Base-by-base conservation (phyloP, 2,113 vertebrate genomes). In the Ciconia maguari region DNA sequence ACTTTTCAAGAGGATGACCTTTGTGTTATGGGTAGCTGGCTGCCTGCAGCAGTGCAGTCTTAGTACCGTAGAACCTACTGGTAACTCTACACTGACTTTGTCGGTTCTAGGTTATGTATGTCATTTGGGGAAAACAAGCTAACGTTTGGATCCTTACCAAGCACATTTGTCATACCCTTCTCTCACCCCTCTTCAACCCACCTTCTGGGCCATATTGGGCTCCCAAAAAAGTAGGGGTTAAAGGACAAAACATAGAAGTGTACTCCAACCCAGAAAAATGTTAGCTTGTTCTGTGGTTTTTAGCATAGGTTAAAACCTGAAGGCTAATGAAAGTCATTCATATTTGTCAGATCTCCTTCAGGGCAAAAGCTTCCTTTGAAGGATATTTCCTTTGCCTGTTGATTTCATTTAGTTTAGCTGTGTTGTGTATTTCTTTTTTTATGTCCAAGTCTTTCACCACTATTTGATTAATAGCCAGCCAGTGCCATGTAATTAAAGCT, bases 11-110 rank as follows among this genome's bases (percentile, higher is more conserved):
- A 60, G 8, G 20, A 24, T 64, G 57, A 44, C 16, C 10, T 52
- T 36, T 55, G 34, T 42, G 3, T 48, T 58, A 36, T 2, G 16
- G 7, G 9, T 34, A 24, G 22, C 8, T 1, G 0, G 13, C 9
- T 79, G 13, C 20, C 11, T 2, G 0, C 6, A 69, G 20, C 32
- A 68, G 27, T 34, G n/a, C 27, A 65, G 3, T 18, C 29, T 55
- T 34, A 58, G 9, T 19, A 64, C 21, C 2, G 3, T 25, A 34
- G 54, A 80, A 58, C 13, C 11, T 18, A 48, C 30, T 38, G 62
- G 8, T 13, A 84, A 18, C 8, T 42, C 38, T 48, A 7, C 24
- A 17, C 14, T 25, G 62, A 34, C 7, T 65, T 60, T 13, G 11
- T 29, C 70, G 22, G 34, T 10, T 77, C 51, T 61, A 48, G 19